Evolutionary conservation across 2,888 invertebrate genomes (phyloP).

Genomic region (Diarsia rubi): DNA sequence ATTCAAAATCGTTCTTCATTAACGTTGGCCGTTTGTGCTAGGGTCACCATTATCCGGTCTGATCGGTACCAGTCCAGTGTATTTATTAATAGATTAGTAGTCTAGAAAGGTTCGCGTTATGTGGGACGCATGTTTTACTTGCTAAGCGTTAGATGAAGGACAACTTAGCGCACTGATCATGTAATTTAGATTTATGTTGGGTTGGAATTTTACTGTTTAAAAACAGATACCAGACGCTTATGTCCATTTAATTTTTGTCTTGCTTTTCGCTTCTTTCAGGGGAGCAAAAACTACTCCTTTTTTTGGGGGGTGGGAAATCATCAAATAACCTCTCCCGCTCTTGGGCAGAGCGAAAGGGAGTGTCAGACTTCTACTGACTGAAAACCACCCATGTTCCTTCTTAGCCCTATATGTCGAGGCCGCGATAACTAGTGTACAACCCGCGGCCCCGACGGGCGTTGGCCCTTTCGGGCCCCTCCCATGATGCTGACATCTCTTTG

Average conservation of each 20-base stretch:
- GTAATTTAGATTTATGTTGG: neutral
- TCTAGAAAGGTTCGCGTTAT: conserved; percentile 55
- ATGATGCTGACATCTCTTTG: no score
- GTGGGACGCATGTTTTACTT: conserved; percentile 58
- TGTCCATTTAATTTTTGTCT: neutral
- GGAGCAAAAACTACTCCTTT: no score
- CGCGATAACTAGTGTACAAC: no score
- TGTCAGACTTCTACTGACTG: no score
- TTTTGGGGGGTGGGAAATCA: no score
- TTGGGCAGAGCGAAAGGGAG: no score
- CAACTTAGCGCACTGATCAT: conserved; percentile 15
- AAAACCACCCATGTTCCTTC: no score
- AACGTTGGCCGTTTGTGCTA: neutral
- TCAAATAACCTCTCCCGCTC: no score
- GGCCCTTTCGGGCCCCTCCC: no score
- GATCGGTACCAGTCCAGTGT: conserved; percentile 7
- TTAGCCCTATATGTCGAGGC: no score
- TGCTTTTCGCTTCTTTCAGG: neutral
- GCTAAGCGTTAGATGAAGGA: conserved; percentile 45
- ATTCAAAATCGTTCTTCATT: no score
- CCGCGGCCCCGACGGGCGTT: no score
- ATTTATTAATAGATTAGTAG: conserved; percentile 42
- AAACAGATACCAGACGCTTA: neutral
- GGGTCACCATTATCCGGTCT: conserved; percentile 32
- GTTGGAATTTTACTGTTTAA: neutral